phyloP scores from a whole-genome alignment of 92 coral and sea anemone species.

The Virgularia gustaviana region DNA sequence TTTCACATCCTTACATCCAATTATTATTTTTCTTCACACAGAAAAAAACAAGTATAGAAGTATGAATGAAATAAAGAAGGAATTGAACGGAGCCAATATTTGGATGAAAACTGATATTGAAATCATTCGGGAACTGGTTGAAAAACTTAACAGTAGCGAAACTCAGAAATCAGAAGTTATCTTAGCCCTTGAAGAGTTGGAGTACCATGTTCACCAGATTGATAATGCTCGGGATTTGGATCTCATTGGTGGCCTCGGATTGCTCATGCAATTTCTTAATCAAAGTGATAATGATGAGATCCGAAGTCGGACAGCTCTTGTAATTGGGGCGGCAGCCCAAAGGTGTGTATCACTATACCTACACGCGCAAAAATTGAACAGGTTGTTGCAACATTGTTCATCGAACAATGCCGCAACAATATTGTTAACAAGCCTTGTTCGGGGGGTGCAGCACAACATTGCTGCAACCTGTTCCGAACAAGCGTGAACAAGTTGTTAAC shows the following conservation, averaged over 20 bases:
- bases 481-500: no score
- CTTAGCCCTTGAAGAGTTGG: constrained; percentile 78
- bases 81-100: constrained; percentile 73
- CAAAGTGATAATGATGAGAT: constrained; percentile 66
- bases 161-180: constrained; percentile 58
- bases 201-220: constrained; percentile 86
- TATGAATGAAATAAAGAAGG: constrained; percentile 84
- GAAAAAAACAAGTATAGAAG: constrained; percentile 64
- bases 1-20: no score
- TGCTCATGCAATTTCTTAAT: constrained; percentile 69
- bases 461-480: no score
- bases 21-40: not conserved
- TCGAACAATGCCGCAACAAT: no score
- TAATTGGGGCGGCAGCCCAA: constrained; percentile 92
- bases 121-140: constrained; percentile 63
- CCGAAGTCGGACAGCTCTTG: constrained; percentile 63
- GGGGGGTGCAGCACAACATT: no score
- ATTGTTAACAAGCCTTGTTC: no score
- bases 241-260: constrained; percentile 73
- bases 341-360: constrained; percentile 56
- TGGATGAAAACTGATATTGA: constrained; percentile 86
- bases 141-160: constrained; percentile 54
- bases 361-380: no score
- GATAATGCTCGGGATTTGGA: constrained; percentile 90
- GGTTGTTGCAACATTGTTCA: no score